Base-by-base conservation (phyloP, 2,888 invertebrate genomes). In the Drosophila neotestacea region DNA sequence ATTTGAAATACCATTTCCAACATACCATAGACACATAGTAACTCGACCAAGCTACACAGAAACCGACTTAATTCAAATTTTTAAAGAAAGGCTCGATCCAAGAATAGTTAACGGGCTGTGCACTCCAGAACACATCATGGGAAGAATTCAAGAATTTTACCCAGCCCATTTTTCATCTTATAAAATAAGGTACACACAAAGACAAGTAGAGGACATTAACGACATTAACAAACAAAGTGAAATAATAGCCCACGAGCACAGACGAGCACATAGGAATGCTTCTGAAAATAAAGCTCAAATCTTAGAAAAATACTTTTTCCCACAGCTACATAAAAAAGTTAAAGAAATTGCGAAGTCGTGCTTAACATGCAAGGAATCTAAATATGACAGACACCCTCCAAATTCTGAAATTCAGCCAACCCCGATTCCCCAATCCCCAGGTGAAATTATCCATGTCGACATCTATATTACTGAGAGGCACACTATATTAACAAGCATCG, bases 11-110 rank as follows among this genome's bases (percentile, higher is more conserved):
- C 52, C 41, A 4, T 59, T 73, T n/a, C 64, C 73, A 9, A 51
- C 58, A 39, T 61, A 39, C 38, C 72, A 75, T n/a, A 42, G 70
- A 16, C 72, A 78, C 13, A 52, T 63, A 4, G 42, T 77, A 39
- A 39, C 46, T 30, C 28, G 28, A 9, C n/a, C 48, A 48, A 10
- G 30, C 48, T 48, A 48, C 22, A 48, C 48, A 16, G 48, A 48
- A 10, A 36, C 10, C 16, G 50, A 50, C 0, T 36, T 50, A 27
- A 36, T 36, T 10, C 6, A 50, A 22, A 36, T 50, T 6, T 6
- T 34, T 4, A 50, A 50, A 22, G 6, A 16, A 36, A 50, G 22
- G 16, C n/a, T 36, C 22, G 50, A 36, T 11, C 50, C 38, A 36
- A 51, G 4, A n/a, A 6, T 38, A n/a, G 50, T 38, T 11, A 51